Evolutionary conservation across 2,888 invertebrate genomes (phyloP).

Genomic region (Linnaemya tessellans): DNA sequence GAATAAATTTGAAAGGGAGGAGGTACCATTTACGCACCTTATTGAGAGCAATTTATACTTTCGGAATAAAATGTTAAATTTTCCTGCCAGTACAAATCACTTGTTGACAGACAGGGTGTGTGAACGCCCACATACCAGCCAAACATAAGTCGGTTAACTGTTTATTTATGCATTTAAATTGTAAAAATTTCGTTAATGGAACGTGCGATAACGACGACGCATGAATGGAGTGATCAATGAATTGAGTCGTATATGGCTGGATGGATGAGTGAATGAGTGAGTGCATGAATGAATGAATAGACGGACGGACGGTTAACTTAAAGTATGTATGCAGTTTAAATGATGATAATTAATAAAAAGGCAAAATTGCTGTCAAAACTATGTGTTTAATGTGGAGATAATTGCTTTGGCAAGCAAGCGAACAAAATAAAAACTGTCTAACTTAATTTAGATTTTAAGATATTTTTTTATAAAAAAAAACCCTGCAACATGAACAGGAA

Average conservation of each 20-base stretch:
- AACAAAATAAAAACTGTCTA: background rate
- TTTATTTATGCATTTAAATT: slow-evolving; percentile 53
- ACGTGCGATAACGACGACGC: background rate
- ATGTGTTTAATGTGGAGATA: slow-evolving; percentile 55
- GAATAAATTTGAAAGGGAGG: slow-evolving; percentile 62
- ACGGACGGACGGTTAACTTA: slow-evolving; percentile 4
- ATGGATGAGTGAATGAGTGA: background rate
- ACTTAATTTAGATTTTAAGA: slow-evolving; percentile 11
- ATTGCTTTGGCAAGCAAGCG: slow-evolving; percentile 40
- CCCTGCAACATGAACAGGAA: background rate
- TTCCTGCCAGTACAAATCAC: slow-evolving; percentile 58
- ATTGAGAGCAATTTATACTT: slow-evolving; percentile 52
- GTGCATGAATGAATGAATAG: background rate
- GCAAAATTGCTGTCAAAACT: slow-evolving; percentile 40
- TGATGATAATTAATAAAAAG: slow-evolving; percentile 63
- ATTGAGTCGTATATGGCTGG: slow-evolving; percentile 16
- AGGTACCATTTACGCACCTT: slow-evolving; percentile 66
- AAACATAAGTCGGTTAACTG: slow-evolving; percentile 22
- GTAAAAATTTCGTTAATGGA: slow-evolving; percentile 29
- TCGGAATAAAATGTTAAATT: slow-evolving; percentile 35
- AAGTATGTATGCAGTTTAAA: slow-evolving; percentile 52
- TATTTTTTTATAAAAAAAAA: background rate
- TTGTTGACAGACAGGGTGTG: slow-evolving; percentile 72
- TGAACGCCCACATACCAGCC: slow-evolving; percentile 58
- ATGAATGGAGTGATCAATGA: slow-evolving; percentile 25